Evolutionary conservation across 2,113 vertebrate genomes (phyloP), one percentile per base, ranked within the genome.

Genomic region (Alaudala cheleensis): DNA sequence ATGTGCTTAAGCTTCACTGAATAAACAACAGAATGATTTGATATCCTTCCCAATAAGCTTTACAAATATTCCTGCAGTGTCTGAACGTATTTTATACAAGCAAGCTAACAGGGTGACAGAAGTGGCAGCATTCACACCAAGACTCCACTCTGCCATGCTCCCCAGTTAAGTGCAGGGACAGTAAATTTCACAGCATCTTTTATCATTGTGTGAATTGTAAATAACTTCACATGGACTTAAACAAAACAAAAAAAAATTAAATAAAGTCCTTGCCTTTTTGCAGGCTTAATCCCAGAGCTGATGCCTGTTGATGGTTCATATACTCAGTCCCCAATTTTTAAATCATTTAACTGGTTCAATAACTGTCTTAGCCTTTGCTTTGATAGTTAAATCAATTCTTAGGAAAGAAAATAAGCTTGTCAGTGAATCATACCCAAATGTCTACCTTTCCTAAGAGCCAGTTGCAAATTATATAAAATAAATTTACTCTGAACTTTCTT

Each of bases 311-410:
- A 94, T 86, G n/a, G 58, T 89, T 93, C 74, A 80, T 92, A 92
- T 29, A 34, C n/a, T 79, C 51, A 53, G n/a, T 82, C 42, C 20
- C 8, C 34, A 72, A 81, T 71, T 95, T 86, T 94, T 65, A 78
- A 88, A 88, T 92, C 33, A 77, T 95, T 93, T 93, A 85, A 76
- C 66, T 71, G 62, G 81, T 92, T 97, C 92, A 87, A 86, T 91
- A 92, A 61, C 70, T 81, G 90, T 65, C 88, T 81, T 91, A 90
- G 76, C 66, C 79, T 95, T 90, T 89, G 81, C 44, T 95, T 95
- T 97, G 95, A 92, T 91, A 93, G 91, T 83, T 95, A 96, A 95
- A 96, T 93, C 90, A 97, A 85, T 97, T 79, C 47, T 77, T 64
- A 29, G 34, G 65, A 83, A 81, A 90, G 81, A 92, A 96, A 94